phyloP scores from a whole-genome alignment of 1,140 invertebrate species.

The Berghia stephanieae region DNA sequence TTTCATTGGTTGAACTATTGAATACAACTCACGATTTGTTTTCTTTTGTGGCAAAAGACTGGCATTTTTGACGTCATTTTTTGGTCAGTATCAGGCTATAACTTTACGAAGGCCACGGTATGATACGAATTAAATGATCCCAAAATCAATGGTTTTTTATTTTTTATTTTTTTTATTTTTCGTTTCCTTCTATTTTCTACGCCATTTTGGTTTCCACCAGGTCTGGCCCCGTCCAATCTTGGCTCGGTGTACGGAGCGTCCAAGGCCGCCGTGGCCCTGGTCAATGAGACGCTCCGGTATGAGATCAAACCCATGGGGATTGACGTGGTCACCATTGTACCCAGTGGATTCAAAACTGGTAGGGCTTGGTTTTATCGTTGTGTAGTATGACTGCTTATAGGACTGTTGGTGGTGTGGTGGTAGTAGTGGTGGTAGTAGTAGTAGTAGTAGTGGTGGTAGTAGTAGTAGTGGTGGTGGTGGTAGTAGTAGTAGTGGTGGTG shows the following conservation, averaged over 20 bases:
- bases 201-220: constrained; percentile 35
- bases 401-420: background rate
- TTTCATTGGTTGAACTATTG: too few species aligned
- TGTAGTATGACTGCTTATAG: background rate
- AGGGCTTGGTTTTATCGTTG: background rate
- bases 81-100: too few species aligned
- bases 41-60: too few species aligned
- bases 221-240: constrained; percentile 50
- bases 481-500: too few species aligned
- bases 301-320: constrained; percentile 53
- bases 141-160: too few species aligned
- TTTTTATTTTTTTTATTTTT: too few species aligned
- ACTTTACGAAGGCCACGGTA: too few species aligned
- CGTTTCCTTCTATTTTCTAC: background rate
- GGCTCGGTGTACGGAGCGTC: constrained; percentile 58
- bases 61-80: too few species aligned
- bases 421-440: background rate
- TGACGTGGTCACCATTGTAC: constrained; percentile 55
- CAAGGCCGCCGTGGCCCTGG: constrained; percentile 53
- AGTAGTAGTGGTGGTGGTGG: too few species aligned
- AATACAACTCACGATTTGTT: too few species aligned
- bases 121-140: too few species aligned
- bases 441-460: too few species aligned
- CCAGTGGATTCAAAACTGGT: constrained; percentile 60
- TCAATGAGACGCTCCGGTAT: constrained; percentile 52